Evolutionary conservation across 1,140 invertebrate species (phyloP).

Genomic region (Neuroterus valhalla): DNA sequence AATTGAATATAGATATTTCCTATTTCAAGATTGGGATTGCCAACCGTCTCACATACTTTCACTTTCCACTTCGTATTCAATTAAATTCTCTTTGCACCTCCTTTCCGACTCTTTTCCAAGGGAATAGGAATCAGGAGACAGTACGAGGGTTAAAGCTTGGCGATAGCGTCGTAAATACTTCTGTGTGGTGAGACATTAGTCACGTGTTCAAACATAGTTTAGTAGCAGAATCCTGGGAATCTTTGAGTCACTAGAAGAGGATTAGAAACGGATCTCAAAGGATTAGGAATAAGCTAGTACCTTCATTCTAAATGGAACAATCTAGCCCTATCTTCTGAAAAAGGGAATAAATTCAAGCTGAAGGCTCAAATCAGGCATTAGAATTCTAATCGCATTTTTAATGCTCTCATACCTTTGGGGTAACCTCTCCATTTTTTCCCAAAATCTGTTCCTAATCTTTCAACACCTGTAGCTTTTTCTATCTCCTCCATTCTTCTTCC

Average conservation of each 20-base stretch:
- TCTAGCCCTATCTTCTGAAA: no score
- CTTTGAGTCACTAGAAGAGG: slow-evolving; percentile 36
- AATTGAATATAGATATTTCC: no score
- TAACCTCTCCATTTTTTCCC: no score
- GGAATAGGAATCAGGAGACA: slow-evolving; percentile 27
- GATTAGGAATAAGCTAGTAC: slow-evolving; percentile 32
- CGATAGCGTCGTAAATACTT: slow-evolving; percentile 26
- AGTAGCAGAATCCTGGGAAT: slow-evolving; percentile 36
- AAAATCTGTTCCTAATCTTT: no score
- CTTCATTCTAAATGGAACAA: no score
- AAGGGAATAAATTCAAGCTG: no score
- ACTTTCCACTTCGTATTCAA: slow-evolving; percentile 8
- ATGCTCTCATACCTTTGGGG: no score
- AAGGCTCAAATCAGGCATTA: no score
- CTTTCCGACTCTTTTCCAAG: slow-evolving; percentile 6
- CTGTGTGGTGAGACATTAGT: slow-evolving; percentile 55
- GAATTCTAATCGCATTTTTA: no score
- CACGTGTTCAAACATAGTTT: slow-evolving; percentile 60
- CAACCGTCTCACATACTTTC: slow-evolving; percentile 1
- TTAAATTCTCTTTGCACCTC: slow-evolving; percentile 24
- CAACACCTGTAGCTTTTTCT: no score
- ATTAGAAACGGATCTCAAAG: slow-evolving; percentile 42
- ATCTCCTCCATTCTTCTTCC: no score
- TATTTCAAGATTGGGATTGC: neutral
- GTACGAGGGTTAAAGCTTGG: slow-evolving; percentile 22